Evolutionary conservation across 2,113 vertebrate genomes (phyloP).

Genomic region (Centropristis striata): DNA sequence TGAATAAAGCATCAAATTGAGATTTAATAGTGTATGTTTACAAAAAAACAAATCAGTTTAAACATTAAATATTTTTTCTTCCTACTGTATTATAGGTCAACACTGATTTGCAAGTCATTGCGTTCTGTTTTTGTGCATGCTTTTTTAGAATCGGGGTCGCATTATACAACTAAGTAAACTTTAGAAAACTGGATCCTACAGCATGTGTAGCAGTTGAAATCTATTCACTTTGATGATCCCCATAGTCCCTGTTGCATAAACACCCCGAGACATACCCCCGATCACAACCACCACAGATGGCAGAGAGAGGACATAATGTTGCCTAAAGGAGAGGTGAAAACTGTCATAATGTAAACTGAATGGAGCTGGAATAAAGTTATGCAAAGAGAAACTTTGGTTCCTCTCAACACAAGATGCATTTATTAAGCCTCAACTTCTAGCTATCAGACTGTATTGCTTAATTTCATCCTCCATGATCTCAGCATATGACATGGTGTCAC

Average conservation of each 20-base stretch:
- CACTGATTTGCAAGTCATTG: too few species aligned
- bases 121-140: too few species aligned
- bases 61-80: too few species aligned
- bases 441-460: neutral
- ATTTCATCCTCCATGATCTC: neutral
- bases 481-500: neutral
- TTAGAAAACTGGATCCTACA: neutral
- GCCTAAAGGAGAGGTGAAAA: slow-evolving; percentile 29
- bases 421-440: neutral
- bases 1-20: too few species aligned
- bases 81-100: too few species aligned
- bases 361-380: neutral
- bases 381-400: neutral
- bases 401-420: neutral
- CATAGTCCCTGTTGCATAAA: slow-evolving; percentile 18
- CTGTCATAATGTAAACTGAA: slow-evolving; percentile 11
- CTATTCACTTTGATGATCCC: slow-evolving; percentile 19
- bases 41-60: too few species aligned
- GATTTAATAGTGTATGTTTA: too few species aligned
- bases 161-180: neutral
- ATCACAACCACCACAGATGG: slow-evolving; percentile 44
- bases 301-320: neutral
- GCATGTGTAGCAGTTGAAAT: neutral
- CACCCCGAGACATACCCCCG: slow-evolving; percentile 8
- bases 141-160: too few species aligned